Evolutionary conservation across 2,888 invertebrate species (phyloP).

Genomic region (Nomada hirtipes): DNA sequence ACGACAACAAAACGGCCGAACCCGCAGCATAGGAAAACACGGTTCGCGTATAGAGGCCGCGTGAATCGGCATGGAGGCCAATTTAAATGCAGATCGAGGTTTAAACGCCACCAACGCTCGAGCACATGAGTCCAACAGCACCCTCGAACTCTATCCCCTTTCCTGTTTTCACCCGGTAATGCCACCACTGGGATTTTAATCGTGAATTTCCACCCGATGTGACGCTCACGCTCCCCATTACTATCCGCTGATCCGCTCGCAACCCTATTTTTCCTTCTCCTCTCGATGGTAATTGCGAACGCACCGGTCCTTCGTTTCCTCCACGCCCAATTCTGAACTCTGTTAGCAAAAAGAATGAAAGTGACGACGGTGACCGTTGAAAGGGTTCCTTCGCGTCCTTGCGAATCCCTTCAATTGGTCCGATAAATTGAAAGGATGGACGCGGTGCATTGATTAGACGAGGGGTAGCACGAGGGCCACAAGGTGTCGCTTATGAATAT

Average conservation of each 20-base stretch:
- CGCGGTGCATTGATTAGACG: constrained; percentile 43
- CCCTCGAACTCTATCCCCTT: constrained; percentile 46
- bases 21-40: constrained; percentile 63
- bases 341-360: not conserved
- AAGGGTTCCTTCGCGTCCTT: not conserved
- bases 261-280: not conserved
- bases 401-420: constrained; percentile 28
- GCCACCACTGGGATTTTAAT: constrained; percentile 75
- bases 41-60: constrained; percentile 37
- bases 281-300: constrained; percentile 60
- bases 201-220: constrained; percentile 67
- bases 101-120: constrained; percentile 69
- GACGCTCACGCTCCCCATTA: constrained; percentile 48
- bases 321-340: constrained; percentile 42
- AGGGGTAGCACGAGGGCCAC: constrained; percentile 44
- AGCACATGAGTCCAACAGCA: constrained; percentile 70
- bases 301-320: constrained; percentile 49
- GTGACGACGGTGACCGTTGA: not conserved
- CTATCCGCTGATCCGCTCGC: constrained; percentile 41
- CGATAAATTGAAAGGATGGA: constrained; percentile 54
- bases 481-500: constrained; percentile 74
- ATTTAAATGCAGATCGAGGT: constrained; percentile 80
- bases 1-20: constrained; percentile 64
- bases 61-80: constrained; percentile 71
- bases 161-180: constrained; percentile 63